Evolutionary conservation across 2,888 invertebrate genomes (phyloP).

Genomic region (Cyaniris semiargus): DNA sequence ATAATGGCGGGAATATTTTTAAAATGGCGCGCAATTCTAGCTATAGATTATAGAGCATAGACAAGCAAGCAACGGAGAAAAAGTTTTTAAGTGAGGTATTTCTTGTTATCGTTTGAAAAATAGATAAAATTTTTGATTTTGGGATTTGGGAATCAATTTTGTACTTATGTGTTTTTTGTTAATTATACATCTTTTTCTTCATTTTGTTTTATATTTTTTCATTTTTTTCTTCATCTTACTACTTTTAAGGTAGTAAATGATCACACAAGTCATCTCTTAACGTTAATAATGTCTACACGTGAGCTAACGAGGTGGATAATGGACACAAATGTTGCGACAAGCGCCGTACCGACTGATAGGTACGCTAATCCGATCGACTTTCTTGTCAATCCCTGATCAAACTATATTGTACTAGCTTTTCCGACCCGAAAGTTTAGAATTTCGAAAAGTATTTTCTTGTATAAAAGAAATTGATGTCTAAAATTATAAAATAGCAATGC

Average conservation of each 20-base stretch:
- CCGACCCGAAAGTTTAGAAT: neutral
- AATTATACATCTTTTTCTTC: too few species aligned
- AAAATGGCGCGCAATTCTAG: slow-evolving; percentile 13
- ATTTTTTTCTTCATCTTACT: too few species aligned
- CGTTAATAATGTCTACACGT: neutral
- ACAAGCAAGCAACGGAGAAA: neutral
- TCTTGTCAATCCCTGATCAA: slow-evolving; percentile 3
- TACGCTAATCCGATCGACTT: slow-evolving; percentile 8
- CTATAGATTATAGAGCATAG: neutral
- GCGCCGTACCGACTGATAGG: slow-evolving; percentile 5
- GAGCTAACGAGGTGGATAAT: neutral
- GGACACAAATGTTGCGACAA: slow-evolving; percentile 21
- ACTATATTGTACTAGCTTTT: neutral
- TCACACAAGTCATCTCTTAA: neutral
- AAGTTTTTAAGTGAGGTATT: too few species aligned
- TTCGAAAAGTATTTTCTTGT: neutral
- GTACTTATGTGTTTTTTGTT: too few species aligned
- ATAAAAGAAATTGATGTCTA: too few species aligned
- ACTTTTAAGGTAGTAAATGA: neutral
- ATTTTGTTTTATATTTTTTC: too few species aligned
- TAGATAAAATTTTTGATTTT: too few species aligned
- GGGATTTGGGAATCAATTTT: too few species aligned
- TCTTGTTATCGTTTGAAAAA: too few species aligned
- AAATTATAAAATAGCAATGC: neutral
- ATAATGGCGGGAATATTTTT: slow-evolving; percentile 47